These are phyloP conservation scores for Notarius quadriscutis DNA, from an alignment of 2,113 vertebrate genomes.

Conservation along the genomic window DNA sequence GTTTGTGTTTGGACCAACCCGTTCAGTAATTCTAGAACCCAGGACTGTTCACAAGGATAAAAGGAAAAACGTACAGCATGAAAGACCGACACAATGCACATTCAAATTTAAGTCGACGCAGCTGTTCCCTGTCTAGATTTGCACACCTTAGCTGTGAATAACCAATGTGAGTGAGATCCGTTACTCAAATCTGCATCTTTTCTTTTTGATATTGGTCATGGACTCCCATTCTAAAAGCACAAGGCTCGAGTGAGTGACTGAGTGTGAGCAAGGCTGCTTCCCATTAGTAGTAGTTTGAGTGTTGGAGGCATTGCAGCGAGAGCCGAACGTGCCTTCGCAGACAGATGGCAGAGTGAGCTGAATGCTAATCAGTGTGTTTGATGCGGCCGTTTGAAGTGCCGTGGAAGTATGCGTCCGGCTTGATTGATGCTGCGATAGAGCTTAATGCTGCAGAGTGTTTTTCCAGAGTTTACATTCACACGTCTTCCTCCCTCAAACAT, in stretches of 20 bases:
- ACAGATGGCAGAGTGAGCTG: slow-evolving; percentile 52
- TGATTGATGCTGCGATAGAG: slow-evolving; percentile 54
- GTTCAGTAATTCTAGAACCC: slow-evolving; percentile 38
- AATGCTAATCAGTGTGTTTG: slow-evolving; percentile 59
- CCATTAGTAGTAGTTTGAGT: slow-evolving; percentile 58
- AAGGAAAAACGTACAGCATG: background rate
- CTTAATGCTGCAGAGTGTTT: slow-evolving; percentile 51
- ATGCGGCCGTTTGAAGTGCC: slow-evolving; percentile 59
- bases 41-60: background rate
- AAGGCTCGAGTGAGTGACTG: background rate
- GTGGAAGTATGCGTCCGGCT: slow-evolving; percentile 46
- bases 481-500: slow-evolving; percentile 31
- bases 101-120: background rate
- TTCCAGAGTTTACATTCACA: slow-evolving; percentile 58
- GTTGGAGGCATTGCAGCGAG: slow-evolving; percentile 41
- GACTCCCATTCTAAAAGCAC: slow-evolving; percentile 1
- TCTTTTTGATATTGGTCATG: slow-evolving; percentile 49
- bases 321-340: slow-evolving; percentile 48
- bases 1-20: slow-evolving; percentile 34
- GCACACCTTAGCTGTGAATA: background rate
- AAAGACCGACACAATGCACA: slow-evolving; percentile 17
- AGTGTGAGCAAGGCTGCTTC: slow-evolving; percentile 56
- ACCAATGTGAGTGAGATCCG: too few species aligned
- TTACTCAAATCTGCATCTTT: slow-evolving; percentile 17
- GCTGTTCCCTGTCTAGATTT: background rate